phyloP scores from a whole-genome alignment of 2,888 invertebrate species.

The Cheilosia grossa region DNA sequence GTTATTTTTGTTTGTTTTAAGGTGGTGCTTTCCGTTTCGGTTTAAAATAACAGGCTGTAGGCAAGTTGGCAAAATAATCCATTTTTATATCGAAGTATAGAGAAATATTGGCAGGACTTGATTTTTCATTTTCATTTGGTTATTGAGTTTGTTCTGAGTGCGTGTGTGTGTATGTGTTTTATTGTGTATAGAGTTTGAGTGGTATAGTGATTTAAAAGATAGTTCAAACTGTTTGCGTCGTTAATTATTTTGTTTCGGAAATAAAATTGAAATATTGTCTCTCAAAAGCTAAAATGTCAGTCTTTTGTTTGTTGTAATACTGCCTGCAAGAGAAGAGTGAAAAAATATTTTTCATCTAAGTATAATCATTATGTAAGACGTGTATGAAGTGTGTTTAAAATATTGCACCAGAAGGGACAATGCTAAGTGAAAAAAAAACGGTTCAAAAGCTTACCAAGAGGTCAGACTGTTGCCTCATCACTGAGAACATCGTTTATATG shows the following conservation, averaged over 20 bases:
- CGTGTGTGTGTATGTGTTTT: constrained; percentile 39
- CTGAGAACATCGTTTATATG: constrained; percentile 83
- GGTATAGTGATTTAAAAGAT: constrained; percentile 30
- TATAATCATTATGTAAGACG: background rate
- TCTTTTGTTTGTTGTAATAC: constrained; percentile 81
- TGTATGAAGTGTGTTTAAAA: background rate
- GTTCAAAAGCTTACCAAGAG: constrained; percentile 79
- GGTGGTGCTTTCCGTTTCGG: constrained; percentile 69
- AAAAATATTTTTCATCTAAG: background rate
- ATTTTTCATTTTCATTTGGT: constrained; percentile 29
- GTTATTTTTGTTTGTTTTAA: constrained; percentile 17
- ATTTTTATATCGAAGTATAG: constrained; percentile 62
- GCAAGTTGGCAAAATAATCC: constrained; percentile 72
- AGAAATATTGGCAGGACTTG: constrained; percentile 73
- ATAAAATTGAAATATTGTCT: constrained; percentile 82
- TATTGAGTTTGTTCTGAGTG: constrained; percentile 18
- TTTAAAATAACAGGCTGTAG: constrained; percentile 62
- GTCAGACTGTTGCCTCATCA: constrained; percentile 82
- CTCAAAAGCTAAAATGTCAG: constrained; percentile 84
- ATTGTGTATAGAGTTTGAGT: constrained; percentile 27
- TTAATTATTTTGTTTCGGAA: constrained; percentile 66
- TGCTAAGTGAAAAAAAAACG: too few species aligned
- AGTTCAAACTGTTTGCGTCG: constrained; percentile 61
- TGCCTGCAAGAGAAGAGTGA: constrained; percentile 73
- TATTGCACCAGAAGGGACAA: too few species aligned